Evolutionary conservation across 64 coral and sea anemone genomes (phyloP), one percentile per base, ranked within the genome.

Genomic region (Montipora efflorescens): DNA sequence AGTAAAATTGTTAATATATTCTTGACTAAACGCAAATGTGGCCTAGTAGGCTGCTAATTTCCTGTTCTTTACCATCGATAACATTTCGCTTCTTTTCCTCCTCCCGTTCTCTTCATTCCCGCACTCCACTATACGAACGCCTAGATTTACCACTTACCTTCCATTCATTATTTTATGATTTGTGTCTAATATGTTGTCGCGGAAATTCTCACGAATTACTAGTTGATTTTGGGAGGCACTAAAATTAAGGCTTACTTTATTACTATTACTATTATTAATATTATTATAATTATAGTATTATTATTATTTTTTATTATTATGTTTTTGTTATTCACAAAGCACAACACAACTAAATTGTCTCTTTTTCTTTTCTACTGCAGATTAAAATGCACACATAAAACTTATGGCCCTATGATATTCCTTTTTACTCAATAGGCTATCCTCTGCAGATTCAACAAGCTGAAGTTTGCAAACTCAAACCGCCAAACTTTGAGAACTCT

Each of bases 381-480:
- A 22, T 28, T 25, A 7, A 74, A 74, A 74, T 74, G 70, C 70
- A 25, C n/a, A 74, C 21, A 64, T 15, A 64, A 64, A 64, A 64
- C 59, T 64, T 64, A 15, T 71, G 19, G 67, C 5, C n/a, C 20
- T 71, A 22, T 6, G 14, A 64, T 64, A 8, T 64, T 64, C 10
- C 67, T 71, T 21, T 71, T 64, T 64, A 23, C 67, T 6, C 18
- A 71, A n/a, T 8, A 91, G 66, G 79, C 90, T 49, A 91, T n/a
- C 57, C 62, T 91, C 4, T 46, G 48, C 46, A 82, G 78, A 70
- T 75, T 91, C 55, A 91, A 83, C 90, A 91, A 81, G 50, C 66
- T 91, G 64, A 91, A 82, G 43, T 19, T 91, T 57, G 45, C 79
- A 15, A 91, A 72, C 66, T 82, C 78, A 15, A 91, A 91, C 55